These are phyloP conservation scores for Neuroterus valhalla DNA, from an alignment of 1,140 invertebrate species.

Conservation along the genomic window DNA sequence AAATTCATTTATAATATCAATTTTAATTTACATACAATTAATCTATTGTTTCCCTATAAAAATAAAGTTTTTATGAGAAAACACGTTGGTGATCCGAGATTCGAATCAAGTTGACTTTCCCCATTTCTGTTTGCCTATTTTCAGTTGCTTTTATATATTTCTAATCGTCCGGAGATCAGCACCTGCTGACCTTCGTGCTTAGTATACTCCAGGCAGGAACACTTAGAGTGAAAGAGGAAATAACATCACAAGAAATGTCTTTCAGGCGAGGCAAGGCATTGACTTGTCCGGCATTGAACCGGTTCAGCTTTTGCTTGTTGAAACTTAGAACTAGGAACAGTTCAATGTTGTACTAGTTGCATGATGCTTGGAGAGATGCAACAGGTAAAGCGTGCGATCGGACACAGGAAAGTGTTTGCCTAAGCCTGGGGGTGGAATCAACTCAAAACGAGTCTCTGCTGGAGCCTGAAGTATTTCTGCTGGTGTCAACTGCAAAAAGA, in stretches of 20 bases:
- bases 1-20: no score
- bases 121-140: slow-evolving; percentile 9
- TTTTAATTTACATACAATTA: no score
- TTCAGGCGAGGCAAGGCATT: slow-evolving; percentile 7
- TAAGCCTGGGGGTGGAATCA: slow-evolving; percentile 74
- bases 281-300: slow-evolving; percentile 7
- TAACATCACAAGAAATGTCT: slow-evolving; percentile 32
- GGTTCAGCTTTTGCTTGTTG: neutral
- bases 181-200: slow-evolving; percentile 23
- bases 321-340: slow-evolving; percentile 65
- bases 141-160: neutral
- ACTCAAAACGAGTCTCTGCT: slow-evolving; percentile 74
- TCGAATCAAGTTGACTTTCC: no score
- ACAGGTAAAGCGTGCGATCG: slow-evolving; percentile 64
- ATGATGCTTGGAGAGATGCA: slow-evolving; percentile 76
- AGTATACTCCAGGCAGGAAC: slow-evolving; percentile 7
- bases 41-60: no score
- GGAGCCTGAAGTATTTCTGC: slow-evolving; percentile 77
- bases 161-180: slow-evolving; percentile 17
- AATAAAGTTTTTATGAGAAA: no score
- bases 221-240: slow-evolving; percentile 5
- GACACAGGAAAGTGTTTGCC: slow-evolving; percentile 76
- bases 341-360: slow-evolving; percentile 76
- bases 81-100: no score
- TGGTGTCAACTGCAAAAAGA: slow-evolving; percentile 67